Evolutionary conservation across 1,140 invertebrate genomes (phyloP).

Genomic region (Meloidogyne exigua): DNA sequence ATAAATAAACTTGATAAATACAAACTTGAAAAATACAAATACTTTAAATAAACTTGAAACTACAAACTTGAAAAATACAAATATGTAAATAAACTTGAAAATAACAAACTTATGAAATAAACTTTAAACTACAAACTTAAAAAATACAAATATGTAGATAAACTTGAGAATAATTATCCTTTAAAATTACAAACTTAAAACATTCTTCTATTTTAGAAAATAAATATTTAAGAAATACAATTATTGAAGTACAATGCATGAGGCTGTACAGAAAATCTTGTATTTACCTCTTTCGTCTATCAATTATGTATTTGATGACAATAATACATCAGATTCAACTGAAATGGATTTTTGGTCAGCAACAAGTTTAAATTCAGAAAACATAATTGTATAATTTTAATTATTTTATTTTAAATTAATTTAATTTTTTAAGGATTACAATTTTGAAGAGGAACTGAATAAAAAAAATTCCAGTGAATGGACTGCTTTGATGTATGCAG

Average conservation of each 20-base stretch:
- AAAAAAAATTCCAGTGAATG: constrained; percentile 11
- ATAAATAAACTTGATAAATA: neutral
- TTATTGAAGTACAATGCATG: neutral
- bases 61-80: neutral
- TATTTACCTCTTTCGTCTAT: neutral
- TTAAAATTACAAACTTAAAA: too few species aligned
- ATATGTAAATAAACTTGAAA: neutral
- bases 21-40: too few species aligned
- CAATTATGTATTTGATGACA: neutral
- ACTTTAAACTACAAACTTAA: neutral
- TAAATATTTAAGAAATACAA: neutral
- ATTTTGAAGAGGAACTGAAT: constrained; percentile 23
- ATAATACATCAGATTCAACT: neutral
- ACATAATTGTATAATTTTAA: constrained; percentile 7
- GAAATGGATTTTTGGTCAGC: constrained; percentile 26
- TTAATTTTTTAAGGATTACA: constrained; percentile 7
- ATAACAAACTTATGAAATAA: neutral
- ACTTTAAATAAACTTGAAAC: too few species aligned
- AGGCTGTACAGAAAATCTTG: neutral
- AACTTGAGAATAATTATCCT: too few species aligned
- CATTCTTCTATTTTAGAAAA: too few species aligned
- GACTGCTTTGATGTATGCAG: constrained; percentile 23
- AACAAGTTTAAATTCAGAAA: constrained; percentile 20
- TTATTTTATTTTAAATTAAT: constrained; percentile 10
- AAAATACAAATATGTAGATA: too few species aligned